Evolutionary conservation across 2,888 invertebrate species (phyloP).

Genomic region (Diarsia mendica): DNA sequence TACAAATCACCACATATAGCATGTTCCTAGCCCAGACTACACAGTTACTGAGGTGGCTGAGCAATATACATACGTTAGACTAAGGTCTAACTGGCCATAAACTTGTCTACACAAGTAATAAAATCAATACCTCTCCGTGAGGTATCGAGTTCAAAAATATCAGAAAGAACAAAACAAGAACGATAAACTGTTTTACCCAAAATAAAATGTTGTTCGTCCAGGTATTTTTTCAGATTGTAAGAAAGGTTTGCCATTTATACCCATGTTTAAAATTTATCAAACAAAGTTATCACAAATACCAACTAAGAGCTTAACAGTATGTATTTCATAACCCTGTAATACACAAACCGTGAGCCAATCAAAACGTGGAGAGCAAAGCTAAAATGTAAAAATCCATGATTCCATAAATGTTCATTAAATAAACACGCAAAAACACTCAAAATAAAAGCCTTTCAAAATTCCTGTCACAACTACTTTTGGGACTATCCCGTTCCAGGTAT

Average conservation of each 20-base stretch:
- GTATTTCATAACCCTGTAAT: neutral
- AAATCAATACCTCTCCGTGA: constrained; percentile 7
- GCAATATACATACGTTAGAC: constrained; percentile 18
- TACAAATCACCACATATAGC: constrained; percentile 24
- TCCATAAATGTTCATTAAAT: neutral
- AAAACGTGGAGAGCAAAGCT: neutral
- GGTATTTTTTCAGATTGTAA: no score
- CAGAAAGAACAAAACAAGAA: neutral
- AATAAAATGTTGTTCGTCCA: neutral
- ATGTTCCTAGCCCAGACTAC: neutral
- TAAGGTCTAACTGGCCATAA: constrained; percentile 4
- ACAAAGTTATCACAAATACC: neutral
- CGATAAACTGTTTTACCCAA: neutral
- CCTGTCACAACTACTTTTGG: constrained; percentile 28
- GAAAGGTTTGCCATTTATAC: neutral
- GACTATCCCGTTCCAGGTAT: constrained; percentile 9
- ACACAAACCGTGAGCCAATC: neutral
- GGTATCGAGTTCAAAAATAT: neutral
- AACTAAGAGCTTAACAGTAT: neutral
- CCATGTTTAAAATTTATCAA: neutral
- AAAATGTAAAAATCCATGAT: constrained; percentile 19
- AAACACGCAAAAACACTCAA: constrained; percentile 42
- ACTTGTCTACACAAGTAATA: constrained; percentile 10
- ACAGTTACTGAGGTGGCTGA: neutral
- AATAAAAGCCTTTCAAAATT: constrained; percentile 28